These are phyloP conservation scores for Drosophila orena DNA, from an alignment of 1,140 invertebrate genomes.

Conservation along the genomic window DNA sequence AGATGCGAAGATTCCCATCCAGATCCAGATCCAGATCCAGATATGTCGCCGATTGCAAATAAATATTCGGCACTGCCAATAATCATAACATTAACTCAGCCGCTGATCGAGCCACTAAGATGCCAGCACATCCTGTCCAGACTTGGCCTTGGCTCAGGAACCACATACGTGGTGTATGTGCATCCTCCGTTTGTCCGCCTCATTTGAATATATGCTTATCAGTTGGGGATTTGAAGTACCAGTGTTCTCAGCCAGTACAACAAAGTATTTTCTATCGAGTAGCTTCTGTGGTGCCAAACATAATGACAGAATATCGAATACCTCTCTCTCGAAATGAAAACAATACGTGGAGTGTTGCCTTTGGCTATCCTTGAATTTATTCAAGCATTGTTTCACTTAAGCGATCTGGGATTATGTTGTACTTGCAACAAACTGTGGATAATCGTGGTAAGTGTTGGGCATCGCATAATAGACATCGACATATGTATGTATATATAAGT, in stretches of 20 bases:
- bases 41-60: slow-evolving; percentile 37
- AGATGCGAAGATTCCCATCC: background rate
- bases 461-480: slow-evolving; percentile 31
- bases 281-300: background rate
- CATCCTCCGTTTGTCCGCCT: no score
- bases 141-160: background rate
- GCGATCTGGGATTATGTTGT: slow-evolving; percentile 41
- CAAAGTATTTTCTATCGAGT: background rate
- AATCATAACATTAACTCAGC: slow-evolving; percentile 76
- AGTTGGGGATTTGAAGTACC: background rate
- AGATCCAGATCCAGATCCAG: slow-evolving; percentile 4
- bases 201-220: background rate
- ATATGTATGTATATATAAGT: slow-evolving; percentile 1
- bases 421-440: slow-evolving; percentile 28
- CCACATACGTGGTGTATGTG: no score
- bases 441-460: slow-evolving; percentile 18
- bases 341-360: background rate
- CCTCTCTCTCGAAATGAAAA: background rate
- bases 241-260: background rate
- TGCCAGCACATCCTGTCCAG: background rate
- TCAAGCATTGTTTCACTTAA: slow-evolving; percentile 16
- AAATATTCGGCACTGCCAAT: slow-evolving; percentile 65
- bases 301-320: no score
- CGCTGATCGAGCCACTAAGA: slow-evolving; percentile 21
- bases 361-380: slow-evolving; percentile 61